These are phyloP conservation scores for Corythucha ciliata DNA, from an alignment of 2,888 invertebrate genomes.

Conservation along the genomic window DNA sequence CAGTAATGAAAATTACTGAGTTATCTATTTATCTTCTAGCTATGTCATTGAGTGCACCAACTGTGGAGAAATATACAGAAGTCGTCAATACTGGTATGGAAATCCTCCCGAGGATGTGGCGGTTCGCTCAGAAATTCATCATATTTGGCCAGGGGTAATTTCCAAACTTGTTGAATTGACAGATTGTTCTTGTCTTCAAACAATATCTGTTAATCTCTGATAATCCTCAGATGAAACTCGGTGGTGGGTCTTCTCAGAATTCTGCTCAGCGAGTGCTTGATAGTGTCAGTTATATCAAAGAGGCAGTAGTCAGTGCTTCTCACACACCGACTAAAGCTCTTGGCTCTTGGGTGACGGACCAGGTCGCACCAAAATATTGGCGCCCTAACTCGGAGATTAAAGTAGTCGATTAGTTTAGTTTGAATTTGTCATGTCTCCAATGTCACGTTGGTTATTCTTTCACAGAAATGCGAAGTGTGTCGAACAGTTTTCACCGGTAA, in stretches of 20 bases:
- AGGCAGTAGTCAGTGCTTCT: slow-evolving; percentile 54
- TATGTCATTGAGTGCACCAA: slow-evolving; percentile 64
- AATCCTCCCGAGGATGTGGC: slow-evolving; percentile 62
- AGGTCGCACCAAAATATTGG: slow-evolving; percentile 72
- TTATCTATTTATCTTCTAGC: slow-evolving; percentile 36
- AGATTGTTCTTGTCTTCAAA: not conserved
- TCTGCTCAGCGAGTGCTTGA: slow-evolving; percentile 58
- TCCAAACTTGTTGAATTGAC: not conserved
- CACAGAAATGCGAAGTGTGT: slow-evolving; percentile 57
- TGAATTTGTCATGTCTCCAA: slow-evolving; percentile 16
- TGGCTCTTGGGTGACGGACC: slow-evolving; percentile 65
- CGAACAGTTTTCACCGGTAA: slow-evolving; percentile 48
- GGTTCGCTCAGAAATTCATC: slow-evolving; percentile 56
- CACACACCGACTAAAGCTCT: slow-evolving; percentile 61
- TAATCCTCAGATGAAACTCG: slow-evolving; percentile 18
- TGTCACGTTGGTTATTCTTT: slow-evolving; percentile 20
- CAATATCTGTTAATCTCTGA: slow-evolving; percentile 5
- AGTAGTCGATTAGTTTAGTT: slow-evolving; percentile 42
- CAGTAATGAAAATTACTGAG: too few relatives aligned
- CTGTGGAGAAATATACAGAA: slow-evolving; percentile 63
- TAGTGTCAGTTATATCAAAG: slow-evolving; percentile 53
- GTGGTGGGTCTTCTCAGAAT: slow-evolving; percentile 41
- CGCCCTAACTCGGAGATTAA: slow-evolving; percentile 63
- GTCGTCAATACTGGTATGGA: slow-evolving; percentile 71
- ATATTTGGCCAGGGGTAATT: slow-evolving; percentile 57